Base-by-base conservation (phyloP, 2,888 invertebrate species). In the Xestia xanthographa region DNA sequence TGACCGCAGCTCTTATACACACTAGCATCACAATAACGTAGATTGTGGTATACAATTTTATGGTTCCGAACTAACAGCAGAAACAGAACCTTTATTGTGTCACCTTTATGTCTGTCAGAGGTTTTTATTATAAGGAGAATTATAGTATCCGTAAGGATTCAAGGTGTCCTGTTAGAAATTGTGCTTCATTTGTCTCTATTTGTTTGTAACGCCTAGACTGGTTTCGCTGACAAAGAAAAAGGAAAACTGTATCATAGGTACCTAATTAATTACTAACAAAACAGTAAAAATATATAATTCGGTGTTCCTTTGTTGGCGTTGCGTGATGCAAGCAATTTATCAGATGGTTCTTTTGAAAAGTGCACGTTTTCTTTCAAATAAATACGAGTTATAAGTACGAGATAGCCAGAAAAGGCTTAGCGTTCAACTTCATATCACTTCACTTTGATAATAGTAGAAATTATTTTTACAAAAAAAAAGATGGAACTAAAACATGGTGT, bases 251-350 rank as follows among this genome's bases (percentile, higher is more conserved):
- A n/a, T 63, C 34, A 6, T 56, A 26, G 8, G 17, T 56, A 8
- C 38, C 38, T 38, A 38, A 62, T 38, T 5, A 38, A n/a, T n/a
- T 41, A 41, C 48, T 12, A 4, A 41, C 29, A 73, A 26, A 45
- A 76, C 34, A 29, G 12, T 34, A 34, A 67, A 67, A n/a, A 12
- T 38, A 41, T 41, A 63, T 3, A 63, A n/a, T 63, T 41, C 14
- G n/a, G 14, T 17, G 11, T 22, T 41, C 4, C 5, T 50, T 60
- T 22, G 41, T 62, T n/a, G 38, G 12, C 34, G n/a, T 66, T 26
- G 80, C 83, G 60, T 69, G 69, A 69, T 66, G 48, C 34, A 56
- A 62, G 22, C 60, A 22, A 83, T n/a, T n/a, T 83, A 29, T 26
- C 26, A n/a, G 63, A 41, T 26, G 45, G 41, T 41, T n/a, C n/a